phyloP scores from a whole-genome alignment of 2,888 invertebrate genomes.

The Minunthozetes semirufus region DNA sequence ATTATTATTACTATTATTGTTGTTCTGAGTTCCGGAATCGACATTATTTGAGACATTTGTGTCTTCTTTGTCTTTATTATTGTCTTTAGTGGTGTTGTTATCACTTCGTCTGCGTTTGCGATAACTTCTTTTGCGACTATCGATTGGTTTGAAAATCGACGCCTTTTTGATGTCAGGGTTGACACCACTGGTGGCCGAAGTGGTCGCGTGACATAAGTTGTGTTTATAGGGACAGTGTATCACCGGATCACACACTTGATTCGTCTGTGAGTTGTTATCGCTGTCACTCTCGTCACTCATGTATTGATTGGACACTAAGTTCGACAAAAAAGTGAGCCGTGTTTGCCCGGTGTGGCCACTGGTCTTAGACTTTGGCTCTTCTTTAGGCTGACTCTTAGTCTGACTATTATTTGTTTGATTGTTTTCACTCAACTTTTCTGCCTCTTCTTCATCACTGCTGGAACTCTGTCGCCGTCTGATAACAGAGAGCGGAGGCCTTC shows the following conservation, averaged over 20 bases:
- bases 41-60: background rate
- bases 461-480: background rate
- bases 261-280: background rate
- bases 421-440: background rate
- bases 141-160: conserved; percentile 5
- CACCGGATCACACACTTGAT: background rate
- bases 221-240: conserved; percentile 29
- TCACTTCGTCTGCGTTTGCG: conserved; percentile 12
- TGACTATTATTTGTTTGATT: background rate
- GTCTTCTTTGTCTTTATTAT: background rate
- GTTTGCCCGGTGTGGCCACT: background rate
- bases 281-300: conserved; percentile 11
- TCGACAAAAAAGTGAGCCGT: background rate
- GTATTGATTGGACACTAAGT: background rate
- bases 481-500: background rate
- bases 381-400: background rate
- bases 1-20: background rate
- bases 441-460: conserved; percentile 2
- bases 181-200: background rate
- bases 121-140: background rate
- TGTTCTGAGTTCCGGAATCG: background rate
- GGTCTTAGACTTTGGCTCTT: background rate
- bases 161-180: background rate
- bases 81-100: background rate
- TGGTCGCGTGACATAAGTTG: conserved; percentile 16